Percentiles rank a stretch among this genome's conserved stretches.
Conservation (phyloP, 2,797 vertebrate genomes). For the Tadarida brasiliensis region DNA sequence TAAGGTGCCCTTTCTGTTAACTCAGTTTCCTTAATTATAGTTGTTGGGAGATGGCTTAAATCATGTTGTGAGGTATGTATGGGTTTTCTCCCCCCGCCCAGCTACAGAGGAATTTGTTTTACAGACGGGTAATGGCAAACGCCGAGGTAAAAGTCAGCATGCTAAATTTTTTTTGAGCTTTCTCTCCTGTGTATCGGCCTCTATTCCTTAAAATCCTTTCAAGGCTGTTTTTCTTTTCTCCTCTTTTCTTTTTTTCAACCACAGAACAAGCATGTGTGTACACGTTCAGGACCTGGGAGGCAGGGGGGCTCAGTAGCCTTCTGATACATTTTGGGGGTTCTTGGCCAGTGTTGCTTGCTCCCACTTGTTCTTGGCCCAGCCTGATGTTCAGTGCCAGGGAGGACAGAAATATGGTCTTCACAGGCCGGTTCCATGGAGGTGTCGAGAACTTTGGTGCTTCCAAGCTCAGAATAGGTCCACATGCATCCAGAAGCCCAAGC, state of each 20-base stretch:
- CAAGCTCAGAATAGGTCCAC: neutral
- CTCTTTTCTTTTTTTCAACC: neutral
- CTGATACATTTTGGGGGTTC: neutral
- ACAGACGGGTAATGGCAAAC: neutral
- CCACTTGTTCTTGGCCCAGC: too few species aligned
- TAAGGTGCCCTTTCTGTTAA: slow-evolving; percentile 74
- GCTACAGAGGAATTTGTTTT: slow-evolving; percentile 64
- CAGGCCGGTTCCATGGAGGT: neutral
- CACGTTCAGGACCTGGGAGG: neutral
- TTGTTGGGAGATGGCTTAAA: slow-evolving; percentile 69
- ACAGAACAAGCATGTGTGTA: neutral
- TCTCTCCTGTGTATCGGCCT: neutral
- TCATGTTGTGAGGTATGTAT: slow-evolving; percentile 69
- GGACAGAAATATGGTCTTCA: neutral
- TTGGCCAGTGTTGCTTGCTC: neutral
- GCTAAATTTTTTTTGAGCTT: neutral
- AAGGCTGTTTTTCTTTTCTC: neutral
- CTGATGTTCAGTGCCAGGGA: neutral
- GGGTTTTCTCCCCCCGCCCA: neutral
- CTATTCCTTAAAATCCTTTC: slow-evolving; percentile 36
- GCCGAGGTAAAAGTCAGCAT: slow-evolving; percentile 1
- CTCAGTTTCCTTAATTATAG: slow-evolving; percentile 78
- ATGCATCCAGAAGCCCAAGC: neutral
- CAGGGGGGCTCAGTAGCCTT: neutral
- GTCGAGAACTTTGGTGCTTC: rapidly evolving